phyloP scores from a whole-genome alignment of 2,888 invertebrate genomes.

The Tetanocera ferruginea region DNA sequence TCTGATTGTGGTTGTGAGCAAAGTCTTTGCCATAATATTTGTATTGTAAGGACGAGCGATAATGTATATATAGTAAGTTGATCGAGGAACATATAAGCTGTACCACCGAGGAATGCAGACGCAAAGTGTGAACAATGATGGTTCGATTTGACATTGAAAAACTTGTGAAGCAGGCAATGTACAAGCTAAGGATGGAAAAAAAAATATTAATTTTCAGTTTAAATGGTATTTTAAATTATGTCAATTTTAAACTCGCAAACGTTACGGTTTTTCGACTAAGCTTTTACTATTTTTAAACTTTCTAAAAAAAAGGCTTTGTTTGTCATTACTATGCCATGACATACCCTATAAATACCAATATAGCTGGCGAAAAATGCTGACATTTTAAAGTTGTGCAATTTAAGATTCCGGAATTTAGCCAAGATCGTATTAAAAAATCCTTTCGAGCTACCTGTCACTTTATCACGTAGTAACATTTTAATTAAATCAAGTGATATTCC shows the following conservation, averaged over 20 bases:
- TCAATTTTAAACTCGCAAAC: too few species aligned
- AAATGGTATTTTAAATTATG: neutral
- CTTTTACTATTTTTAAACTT: neutral
- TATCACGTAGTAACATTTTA: conserved; percentile 46
- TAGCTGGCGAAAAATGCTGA: conserved; percentile 57
- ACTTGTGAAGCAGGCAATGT: conserved; percentile 41
- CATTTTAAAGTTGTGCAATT: conserved; percentile 41
- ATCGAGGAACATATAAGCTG: conserved; percentile 40
- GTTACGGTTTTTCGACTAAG: too few species aligned
- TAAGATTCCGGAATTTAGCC: conserved; percentile 36
- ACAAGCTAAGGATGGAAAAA: conserved; percentile 39
- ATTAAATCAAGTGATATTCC: conserved; percentile 57
- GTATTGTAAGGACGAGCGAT: conserved; percentile 41
- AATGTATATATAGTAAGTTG: conserved; percentile 38
- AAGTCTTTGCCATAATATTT: conserved; percentile 44
- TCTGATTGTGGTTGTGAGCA: conserved; percentile 11
- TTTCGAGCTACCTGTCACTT: neutral
- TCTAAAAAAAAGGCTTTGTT: neutral
- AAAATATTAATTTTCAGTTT: neutral
- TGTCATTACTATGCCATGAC: neutral
- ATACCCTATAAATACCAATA: conserved; percentile 60
- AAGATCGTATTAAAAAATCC: neutral
- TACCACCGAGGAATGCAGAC: conserved; percentile 46
- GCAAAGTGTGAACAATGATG: conserved; percentile 40
- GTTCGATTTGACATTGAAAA: conserved; percentile 28